Conservation (phyloP, 2,888 invertebrate genomes). For the Mantis religiosa region DNA sequence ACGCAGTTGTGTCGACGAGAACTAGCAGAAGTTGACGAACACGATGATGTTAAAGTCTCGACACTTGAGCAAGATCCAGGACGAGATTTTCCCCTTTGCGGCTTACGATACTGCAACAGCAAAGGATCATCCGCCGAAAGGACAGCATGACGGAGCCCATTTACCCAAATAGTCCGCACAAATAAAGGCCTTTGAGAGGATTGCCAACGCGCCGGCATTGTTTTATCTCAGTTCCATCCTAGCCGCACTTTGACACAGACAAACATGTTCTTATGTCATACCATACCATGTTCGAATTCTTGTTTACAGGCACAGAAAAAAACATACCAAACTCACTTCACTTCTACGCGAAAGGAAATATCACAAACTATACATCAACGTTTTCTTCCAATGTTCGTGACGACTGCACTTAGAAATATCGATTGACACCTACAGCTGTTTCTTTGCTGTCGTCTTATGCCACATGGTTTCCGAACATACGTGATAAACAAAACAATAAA, state of each 20-base stretch:
- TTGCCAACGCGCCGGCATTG: slow-evolving; percentile 53
- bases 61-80: background rate
- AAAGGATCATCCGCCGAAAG: slow-evolving; percentile 60
- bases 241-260: background rate
- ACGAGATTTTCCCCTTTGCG: background rate
- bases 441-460: background rate
- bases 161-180: slow-evolving; percentile 62
- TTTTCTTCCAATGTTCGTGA: background rate
- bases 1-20: background rate
- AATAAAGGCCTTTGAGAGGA: slow-evolving; percentile 54
- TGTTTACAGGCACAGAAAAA: too few relatives aligned
- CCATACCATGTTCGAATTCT: background rate
- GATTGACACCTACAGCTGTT: background rate
- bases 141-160: slow-evolving; percentile 66
- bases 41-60: background rate
- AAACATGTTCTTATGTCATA: slow-evolving; percentile 1
- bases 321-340: background rate
- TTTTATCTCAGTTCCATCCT: background rate
- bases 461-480: background rate
- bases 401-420: background rate
- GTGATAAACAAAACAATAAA: background rate
- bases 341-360: background rate
- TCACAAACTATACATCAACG: background rate
- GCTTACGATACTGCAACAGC: background rate
- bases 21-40: background rate